Evolutionary conservation across 2,797 vertebrate species (phyloP), one percentile per base, ranked within the genome.

Genomic region (Sardinella longiceps): DNA sequence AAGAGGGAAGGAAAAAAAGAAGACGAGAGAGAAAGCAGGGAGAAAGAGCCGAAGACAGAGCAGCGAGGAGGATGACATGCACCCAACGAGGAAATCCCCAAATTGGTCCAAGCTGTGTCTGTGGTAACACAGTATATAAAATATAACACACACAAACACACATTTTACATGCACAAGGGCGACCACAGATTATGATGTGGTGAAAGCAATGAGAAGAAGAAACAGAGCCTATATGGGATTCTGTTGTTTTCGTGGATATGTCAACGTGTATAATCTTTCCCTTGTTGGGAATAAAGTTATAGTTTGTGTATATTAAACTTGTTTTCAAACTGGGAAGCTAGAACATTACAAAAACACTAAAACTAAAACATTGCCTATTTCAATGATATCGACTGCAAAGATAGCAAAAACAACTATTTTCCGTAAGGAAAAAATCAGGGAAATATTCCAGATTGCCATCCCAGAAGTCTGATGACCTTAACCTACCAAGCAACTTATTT

Each of bases 71-170:
- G 15, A 74, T 74, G 66, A 74, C 66, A 74, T 74, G 23, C 33
- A 74, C 23, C 66, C 66, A 74, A 74, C 30, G 15, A 83, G 66
- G 82, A 83, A 83, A 48, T 50, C 63, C 23, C 30, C 82, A 83
- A 46, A 80, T 23, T 70, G 39, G n/a, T 23, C 51, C 43, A 48
- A 74, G 70, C 63, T 66, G 63, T 28, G 43, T n/a, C 45, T 50
- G 58, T 74, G 66, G 66, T 74, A 74, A 74, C 66, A 37, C 15
- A 74, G 33, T 74, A 74, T 74, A 74, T 74, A 74, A 74, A 74
- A 74, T 74, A 39, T 37, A 39, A 74, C 66, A 70, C 63, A 74
- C 33, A 18, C 66, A 74, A 74, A 33, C 15, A 30, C 28, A 37
- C 63, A 70, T 70, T 70, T 70, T 33, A 70, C 63, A 74, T 18